Base-by-base conservation (phyloP, 2,888 invertebrate species). In the Idaea aversata region DNA sequence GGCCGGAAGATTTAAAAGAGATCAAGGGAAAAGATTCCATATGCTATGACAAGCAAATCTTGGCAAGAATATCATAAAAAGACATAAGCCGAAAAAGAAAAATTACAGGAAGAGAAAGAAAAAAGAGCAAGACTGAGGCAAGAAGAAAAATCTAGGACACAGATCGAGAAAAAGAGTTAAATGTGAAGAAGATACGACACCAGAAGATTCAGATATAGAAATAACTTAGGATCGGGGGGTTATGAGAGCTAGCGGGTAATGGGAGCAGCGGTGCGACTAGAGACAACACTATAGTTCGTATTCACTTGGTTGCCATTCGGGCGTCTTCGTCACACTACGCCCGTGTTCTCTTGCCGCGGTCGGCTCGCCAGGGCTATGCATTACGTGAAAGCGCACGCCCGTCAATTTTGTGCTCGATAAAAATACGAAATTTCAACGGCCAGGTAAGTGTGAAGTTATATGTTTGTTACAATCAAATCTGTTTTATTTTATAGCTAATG, bases 281-380 rank as follows among this genome's bases (percentile, higher is more conserved):
- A 66, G 68, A 63, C 64, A 66, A 66, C 64, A 66, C 64, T 68
- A 69, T 57, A 69, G 63, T 67, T 69, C 67, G 67, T 69, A 68
- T 65, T 59, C 16, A 70, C 68, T 68, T 68, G 66, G 66, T 64
- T 66, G 65, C 66, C 62, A 66, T 62, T 70, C 66, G 70, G 68
- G 66, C 67, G 47, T 63, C 63, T 66, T 66, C 70, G 70, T 15
- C 60, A 65, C 63, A 35, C 65, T 63, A 59, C 64, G 61, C 15
- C 47, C 61, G 57, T 57, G 57, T 59, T 70, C 64, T 15, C 62
- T 67, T 57, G 63, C 63, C 4, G 64, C 64, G 34, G 65, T 67
- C 7, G 72, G 68, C 25, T 65, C 57, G 61, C 65, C 70, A 64
- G 67, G 63, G 66, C 70, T 58, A 62, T 64, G 65, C 47, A 59